Evolutionary conservation across 2,797 vertebrate species (phyloP).

Genomic region (Leucoraja ocellata): DNA sequence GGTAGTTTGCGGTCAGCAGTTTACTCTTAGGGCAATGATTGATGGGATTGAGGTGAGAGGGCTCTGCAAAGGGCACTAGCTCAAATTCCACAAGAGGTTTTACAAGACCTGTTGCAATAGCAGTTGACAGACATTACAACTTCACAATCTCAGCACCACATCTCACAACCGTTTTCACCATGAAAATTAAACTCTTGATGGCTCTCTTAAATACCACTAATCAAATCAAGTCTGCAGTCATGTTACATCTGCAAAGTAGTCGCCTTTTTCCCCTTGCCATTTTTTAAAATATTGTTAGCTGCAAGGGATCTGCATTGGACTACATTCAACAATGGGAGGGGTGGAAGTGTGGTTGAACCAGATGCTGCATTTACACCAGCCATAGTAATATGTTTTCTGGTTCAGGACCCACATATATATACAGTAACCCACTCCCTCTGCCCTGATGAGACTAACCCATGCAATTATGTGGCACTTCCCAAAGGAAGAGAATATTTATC

Average conservation of each 20-base stretch:
- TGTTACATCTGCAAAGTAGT: not conserved
- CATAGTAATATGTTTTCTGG: too few relatives aligned
- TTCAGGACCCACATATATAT: not conserved
- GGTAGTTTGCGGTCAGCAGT: not conserved
- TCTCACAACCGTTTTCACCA: not conserved
- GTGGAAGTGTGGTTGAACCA: not conserved
- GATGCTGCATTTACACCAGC: not conserved
- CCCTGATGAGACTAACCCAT: not conserved
- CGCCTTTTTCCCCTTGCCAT: too few relatives aligned
- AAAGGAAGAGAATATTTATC: not conserved
- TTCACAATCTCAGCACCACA: not conserved
- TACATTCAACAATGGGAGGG: not conserved
- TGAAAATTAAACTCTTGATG: not conserved
- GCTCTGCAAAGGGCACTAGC: not conserved
- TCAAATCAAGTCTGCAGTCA: not conserved
- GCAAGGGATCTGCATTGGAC: not conserved
- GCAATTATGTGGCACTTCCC: not conserved
- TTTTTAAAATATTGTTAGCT: not conserved
- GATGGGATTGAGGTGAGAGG: not conserved
- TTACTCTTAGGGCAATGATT: not conserved
- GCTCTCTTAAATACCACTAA: not conserved
- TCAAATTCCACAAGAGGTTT: not conserved
- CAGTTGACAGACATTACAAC: not conserved
- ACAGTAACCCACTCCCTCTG: not conserved
- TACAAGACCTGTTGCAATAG: not conserved